Evolutionary conservation across 2,113 vertebrate species (phyloP).

Genomic region (Uropsilus gracilis): DNA sequence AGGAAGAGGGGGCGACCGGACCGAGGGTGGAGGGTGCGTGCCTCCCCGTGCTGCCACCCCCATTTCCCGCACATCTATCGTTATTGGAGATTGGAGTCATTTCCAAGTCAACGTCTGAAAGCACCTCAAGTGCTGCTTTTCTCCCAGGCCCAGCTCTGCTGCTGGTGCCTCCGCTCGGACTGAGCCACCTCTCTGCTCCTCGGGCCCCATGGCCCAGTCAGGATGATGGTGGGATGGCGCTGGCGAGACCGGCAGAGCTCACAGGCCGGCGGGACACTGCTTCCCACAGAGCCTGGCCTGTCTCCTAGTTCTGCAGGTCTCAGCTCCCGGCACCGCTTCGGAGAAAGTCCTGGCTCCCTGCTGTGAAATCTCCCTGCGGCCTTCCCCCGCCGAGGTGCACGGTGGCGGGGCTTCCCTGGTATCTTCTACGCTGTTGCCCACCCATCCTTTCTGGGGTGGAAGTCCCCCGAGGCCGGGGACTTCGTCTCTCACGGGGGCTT

Average conservation of each 20-base stretch:
- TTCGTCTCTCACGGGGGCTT: not conserved
- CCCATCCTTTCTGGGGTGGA: not conserved
- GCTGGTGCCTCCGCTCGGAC: not conserved
- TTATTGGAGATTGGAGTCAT: not conserved
- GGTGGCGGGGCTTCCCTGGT: not conserved
- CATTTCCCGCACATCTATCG: not conserved
- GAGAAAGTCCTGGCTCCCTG: not conserved
- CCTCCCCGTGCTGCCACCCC: not conserved
- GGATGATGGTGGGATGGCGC: not conserved
- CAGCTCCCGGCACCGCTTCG: not conserved
- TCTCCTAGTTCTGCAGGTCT: not conserved
- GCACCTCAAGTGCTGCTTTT: not conserved
- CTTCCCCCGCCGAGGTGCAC: too few species aligned
- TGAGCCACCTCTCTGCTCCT: not conserved
- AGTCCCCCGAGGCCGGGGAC: not conserved
- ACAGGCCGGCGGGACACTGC: not conserved
- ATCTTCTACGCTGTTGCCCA: not conserved
- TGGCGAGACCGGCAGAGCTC: not conserved
- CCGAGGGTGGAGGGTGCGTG: too few species aligned
- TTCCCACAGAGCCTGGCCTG: accelerated
- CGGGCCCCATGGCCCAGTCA: not conserved
- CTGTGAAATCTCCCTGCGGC: not conserved
- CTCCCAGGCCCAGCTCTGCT: not conserved
- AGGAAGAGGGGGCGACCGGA: not conserved
- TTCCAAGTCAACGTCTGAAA: not conserved